These are phyloP conservation scores for Drosophila falleni DNA, from an alignment of 2,888 invertebrate species.

Conservation along the genomic window DNA sequence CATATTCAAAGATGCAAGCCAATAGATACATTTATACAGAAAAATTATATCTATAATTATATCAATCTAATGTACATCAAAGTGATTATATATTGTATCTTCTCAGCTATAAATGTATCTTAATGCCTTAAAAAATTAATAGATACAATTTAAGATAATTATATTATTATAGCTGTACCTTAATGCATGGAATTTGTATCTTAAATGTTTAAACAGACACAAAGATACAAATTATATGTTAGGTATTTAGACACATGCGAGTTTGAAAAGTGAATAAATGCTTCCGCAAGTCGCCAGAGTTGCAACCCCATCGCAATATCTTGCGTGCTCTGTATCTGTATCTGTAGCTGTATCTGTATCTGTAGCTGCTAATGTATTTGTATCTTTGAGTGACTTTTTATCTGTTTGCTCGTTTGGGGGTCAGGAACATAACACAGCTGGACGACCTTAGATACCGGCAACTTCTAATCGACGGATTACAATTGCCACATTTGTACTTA, in stretches of 20 bases:
- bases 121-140: not conserved
- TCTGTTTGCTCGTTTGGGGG: slow-evolving; percentile 18
- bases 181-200: slow-evolving; percentile 4
- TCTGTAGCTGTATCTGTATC: not conserved
- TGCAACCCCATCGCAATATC: not conserved
- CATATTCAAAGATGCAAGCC: not conserved
- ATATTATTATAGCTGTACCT: not conserved
- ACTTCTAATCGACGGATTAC: slow-evolving; percentile 21
- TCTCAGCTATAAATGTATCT: not conserved
- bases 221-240: slow-evolving; percentile 8
- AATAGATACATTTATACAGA: not conserved
- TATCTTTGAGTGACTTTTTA: slow-evolving; percentile 12
- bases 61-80: too few species aligned
- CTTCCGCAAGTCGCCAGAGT: slow-evolving; percentile 2
- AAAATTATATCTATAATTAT: not conserved
- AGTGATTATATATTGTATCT: not conserved
- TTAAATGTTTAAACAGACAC: not conserved
- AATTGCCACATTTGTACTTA: slow-evolving; percentile 14
- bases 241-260: slow-evolving; percentile 1
- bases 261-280: not conserved
- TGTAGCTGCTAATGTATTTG: not conserved
- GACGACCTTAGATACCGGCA: slow-evolving; percentile 21
- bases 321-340: slow-evolving; percentile 5
- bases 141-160: not conserved
- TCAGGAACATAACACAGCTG: slow-evolving; percentile 13